phyloP scores from a whole-genome alignment of 1,140 invertebrate genomes.

The Chironomus striatipennis region DNA sequence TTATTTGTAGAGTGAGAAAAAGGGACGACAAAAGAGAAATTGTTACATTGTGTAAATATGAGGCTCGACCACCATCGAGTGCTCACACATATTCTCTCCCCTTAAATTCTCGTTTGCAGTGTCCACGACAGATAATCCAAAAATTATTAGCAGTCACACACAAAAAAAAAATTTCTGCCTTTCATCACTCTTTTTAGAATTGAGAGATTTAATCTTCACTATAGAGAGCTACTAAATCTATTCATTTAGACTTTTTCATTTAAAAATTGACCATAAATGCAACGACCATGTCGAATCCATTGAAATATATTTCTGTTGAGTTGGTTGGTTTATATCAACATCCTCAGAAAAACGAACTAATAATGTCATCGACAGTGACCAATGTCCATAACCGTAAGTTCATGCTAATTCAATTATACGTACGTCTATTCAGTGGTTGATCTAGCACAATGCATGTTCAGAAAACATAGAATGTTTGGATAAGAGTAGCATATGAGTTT shows the following conservation, averaged over 20 bases:
- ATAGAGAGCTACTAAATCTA: not conserved
- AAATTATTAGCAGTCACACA: not conserved
- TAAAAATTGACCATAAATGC: too few relatives aligned
- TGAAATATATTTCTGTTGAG: not conserved
- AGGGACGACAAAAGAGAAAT: not conserved
- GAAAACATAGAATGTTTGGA: not conserved
- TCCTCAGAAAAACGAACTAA: not conserved
- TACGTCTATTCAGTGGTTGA: not conserved
- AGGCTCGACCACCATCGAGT: too few relatives aligned
- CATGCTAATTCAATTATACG: constrained; percentile 17
- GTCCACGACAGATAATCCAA: constrained; percentile 2
- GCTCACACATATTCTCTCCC: not conserved
- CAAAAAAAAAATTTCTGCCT: too few relatives aligned
- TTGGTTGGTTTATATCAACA: not conserved
- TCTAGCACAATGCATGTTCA: not conserved
- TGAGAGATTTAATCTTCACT: too few relatives aligned
- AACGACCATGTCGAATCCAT: too few relatives aligned
- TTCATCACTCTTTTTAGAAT: too few relatives aligned
- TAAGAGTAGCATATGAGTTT: not conserved
- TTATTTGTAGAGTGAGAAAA: not conserved
- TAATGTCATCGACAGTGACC: constrained; percentile 21
- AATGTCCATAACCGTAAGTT: constrained; percentile 12
- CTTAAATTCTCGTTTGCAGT: not conserved
- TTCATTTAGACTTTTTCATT: not conserved
- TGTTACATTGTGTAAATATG: not conserved